These are phyloP conservation scores for Leucoraja erinaceus DNA, from an alignment of 2,113 vertebrate genomes.

Conservation along the genomic window DNA sequence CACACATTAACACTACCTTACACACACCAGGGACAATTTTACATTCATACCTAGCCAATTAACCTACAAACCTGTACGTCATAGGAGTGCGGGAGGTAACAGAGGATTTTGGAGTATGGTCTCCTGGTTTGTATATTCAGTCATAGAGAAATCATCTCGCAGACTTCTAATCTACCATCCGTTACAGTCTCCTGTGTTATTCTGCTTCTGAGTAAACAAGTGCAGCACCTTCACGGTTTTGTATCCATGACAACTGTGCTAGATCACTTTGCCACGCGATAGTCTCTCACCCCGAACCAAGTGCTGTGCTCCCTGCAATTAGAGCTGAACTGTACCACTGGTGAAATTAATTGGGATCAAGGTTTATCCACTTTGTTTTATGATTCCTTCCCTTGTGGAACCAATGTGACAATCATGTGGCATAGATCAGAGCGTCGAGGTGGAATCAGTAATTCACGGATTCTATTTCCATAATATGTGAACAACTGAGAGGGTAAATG, in stretches of 20 bases:
- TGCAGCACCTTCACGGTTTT: constrained; percentile 18
- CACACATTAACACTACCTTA: too few species aligned
- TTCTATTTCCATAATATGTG: neutral
- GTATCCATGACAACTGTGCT: constrained; percentile 28
- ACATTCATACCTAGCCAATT: too few species aligned
- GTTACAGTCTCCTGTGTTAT: neutral
- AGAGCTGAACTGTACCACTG: constrained; percentile 28
- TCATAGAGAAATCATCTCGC: constrained; percentile 3
- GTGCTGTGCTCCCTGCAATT: neutral
- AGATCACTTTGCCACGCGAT: constrained; percentile 7
- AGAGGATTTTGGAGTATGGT: too few species aligned
- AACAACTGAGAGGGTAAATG: neutral
- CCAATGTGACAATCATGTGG: neutral
- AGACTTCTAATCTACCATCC: neutral
- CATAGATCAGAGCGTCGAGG: neutral
- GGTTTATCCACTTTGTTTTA: constrained; percentile 25
- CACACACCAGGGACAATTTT: too few species aligned
- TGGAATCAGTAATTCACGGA: constrained; percentile 8
- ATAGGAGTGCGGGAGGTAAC: too few species aligned
- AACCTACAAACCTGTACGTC: too few species aligned
- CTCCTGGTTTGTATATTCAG: neutral
- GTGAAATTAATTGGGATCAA: constrained; percentile 35
- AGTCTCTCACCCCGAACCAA: constrained; percentile 9
- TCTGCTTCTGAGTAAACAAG: constrained; percentile 22
- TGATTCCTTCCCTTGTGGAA: constrained; percentile 4